Evolutionary conservation across 2,888 invertebrate species (phyloP).

Genomic region (Rotaria sp.): DNA sequence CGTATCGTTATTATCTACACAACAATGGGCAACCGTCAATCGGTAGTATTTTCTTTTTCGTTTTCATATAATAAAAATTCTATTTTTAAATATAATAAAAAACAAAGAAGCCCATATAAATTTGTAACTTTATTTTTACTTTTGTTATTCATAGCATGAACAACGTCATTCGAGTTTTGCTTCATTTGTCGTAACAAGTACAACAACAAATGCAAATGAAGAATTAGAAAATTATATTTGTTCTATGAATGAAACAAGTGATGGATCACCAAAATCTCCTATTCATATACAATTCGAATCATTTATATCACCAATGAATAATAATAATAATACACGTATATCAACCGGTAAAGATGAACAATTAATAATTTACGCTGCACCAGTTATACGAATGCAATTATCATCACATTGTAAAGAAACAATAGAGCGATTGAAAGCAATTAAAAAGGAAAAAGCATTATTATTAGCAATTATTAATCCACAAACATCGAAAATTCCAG

Average conservation of each 20-base stretch:
- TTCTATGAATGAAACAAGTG: neutral
- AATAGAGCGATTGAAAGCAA: neutral
- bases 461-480: neutral
- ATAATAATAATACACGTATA: neutral
- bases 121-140: neutral
- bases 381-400: conserved; percentile 18
- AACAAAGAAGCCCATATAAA: no score
- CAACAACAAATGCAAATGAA: neutral
- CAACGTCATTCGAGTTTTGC: neutral
- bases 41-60: neutral
- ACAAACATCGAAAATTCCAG: neutral
- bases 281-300: neutral
- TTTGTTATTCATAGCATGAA: neutral
- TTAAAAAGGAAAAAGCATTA: conserved; percentile 3
- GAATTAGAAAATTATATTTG: conserved; percentile 17
- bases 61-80: neutral
- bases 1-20: neutral
- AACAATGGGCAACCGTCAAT: neutral
- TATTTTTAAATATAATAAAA: neutral
- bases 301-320: neutral
- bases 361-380: neutral
- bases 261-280: neutral
- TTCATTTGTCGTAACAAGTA: conserved; percentile 4
- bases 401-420: neutral
- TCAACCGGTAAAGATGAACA: neutral